Evolutionary conservation across 2,113 vertebrate species (phyloP).

Genomic region (Anarhynchus alexandrinus): DNA sequence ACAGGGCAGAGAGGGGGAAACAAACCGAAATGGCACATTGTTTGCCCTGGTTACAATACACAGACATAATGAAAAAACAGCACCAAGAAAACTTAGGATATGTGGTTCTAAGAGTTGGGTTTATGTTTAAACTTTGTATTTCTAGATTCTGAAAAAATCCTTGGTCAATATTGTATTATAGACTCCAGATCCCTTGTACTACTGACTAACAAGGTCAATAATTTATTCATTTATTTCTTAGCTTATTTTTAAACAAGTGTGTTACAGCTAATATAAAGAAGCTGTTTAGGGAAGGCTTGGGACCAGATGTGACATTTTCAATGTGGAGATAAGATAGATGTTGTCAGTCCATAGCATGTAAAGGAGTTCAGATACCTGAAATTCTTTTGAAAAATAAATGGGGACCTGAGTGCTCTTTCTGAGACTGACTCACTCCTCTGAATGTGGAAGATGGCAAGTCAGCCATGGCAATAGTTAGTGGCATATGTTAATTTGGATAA

Average conservation of each 20-base stretch:
- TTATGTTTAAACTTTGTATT: neutral
- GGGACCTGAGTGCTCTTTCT: neutral
- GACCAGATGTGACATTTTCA: neutral
- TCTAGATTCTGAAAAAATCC: neutral
- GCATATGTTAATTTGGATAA: neutral
- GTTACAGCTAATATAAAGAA: neutral
- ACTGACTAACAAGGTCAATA: neutral
- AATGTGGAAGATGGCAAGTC: neutral
- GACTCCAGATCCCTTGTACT: neutral
- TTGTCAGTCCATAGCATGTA: neutral
- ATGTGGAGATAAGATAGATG: neutral
- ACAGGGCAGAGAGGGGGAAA: neutral
- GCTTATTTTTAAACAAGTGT: neutral
- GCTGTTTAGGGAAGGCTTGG: neutral
- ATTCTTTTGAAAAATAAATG: neutral
- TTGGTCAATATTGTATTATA: neutral
- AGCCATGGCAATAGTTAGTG: neutral
- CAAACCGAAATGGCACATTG: neutral
- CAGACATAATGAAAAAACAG: neutral
- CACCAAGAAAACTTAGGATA: neutral
- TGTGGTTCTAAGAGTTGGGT: neutral
- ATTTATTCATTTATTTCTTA: neutral
- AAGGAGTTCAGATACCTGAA: neutral
- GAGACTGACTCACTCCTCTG: neutral
- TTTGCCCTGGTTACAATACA: neutral